A percentile compares a stretch with the other conserved stretches of the same genome.
Conservation (phyloP, 2,797 vertebrate species). For the Hippocampus kuda region DNA sequence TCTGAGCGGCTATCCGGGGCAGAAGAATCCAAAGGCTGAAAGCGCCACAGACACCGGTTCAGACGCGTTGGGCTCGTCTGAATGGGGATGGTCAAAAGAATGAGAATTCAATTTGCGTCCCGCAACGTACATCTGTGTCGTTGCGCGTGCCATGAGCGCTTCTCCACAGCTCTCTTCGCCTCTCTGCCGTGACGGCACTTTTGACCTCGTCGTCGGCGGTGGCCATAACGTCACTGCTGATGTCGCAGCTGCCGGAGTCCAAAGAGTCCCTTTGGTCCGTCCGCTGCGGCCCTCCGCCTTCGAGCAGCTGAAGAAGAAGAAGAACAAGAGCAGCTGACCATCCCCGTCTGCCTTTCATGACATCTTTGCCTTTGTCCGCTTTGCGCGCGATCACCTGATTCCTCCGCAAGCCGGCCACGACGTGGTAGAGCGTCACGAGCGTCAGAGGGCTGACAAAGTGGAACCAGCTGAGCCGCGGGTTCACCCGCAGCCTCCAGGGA, state of each 20-base stretch:
- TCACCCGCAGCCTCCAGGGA: slow-evolving; percentile 83
- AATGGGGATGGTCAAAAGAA: background rate
- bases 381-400: slow-evolving; percentile 23
- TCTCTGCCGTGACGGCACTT: slow-evolving; percentile 26
- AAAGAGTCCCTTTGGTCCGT: slow-evolving; percentile 18
- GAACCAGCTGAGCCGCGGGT: slow-evolving; percentile 74
- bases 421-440: slow-evolving; percentile 83
- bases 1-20: slow-evolving; percentile 27
- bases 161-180: slow-evolving; percentile 40
- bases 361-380: background rate
- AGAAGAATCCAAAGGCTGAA: slow-evolving; percentile 20
- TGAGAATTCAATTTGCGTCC: background rate
- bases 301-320: slow-evolving; percentile 48
- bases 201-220: slow-evolving; percentile 26
- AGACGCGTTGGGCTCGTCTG: too few relatives aligned
- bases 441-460: slow-evolving; percentile 80
- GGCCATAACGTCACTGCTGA: slow-evolving; percentile 12
- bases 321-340: slow-evolving; percentile 15
- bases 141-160: background rate
- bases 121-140: slow-evolving; percentile 10
- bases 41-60: background rate
- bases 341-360: too few relatives aligned
- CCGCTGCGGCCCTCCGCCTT: slow-evolving; percentile 37
- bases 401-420: slow-evolving; percentile 71
- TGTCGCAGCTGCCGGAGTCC: slow-evolving; percentile 12